Evolutionary conservation across 2,113 vertebrate genomes (phyloP), one percentile per base, ranked within the genome.

Genomic region (Sebastes schlegelii): DNA sequence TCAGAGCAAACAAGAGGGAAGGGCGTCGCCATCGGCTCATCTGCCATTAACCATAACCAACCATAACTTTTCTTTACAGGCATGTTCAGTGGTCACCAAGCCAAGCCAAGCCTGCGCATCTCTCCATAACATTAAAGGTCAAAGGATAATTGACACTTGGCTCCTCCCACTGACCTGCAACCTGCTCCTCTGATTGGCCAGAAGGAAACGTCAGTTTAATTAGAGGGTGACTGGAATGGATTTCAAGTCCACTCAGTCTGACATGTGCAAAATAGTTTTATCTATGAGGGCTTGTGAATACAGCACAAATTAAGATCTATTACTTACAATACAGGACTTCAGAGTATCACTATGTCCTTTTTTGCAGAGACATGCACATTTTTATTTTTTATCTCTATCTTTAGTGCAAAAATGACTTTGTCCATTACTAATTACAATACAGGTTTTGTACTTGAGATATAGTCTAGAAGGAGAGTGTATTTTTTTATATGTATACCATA

Each of bases 121-220:
- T 34, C 70, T 46, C 3, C 4, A 21, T n/a, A 12, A n/a, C 16
- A 34, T 48, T 6, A 16, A 52, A 63, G 19, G 51, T 57, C 48
- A 54, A 55, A 55, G 57, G 55, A 23, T 8, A 3, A 6, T 42
- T 61, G 26, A 21, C 17, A 7, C 65, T 26, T 26, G 26, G 26
- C n/a, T 21, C n/a, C 34, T 2, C 8, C 8, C 55, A 21, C 12
- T 40, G 43, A 60, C 21, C 8, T 6, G 16, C 12, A 14, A 6
- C 66, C 26, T 23, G 48, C 11, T 60, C 52, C 13, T 67, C 54
- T 74, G 46, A 81, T 74, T 68, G 63, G 62, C 14, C 5, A 6
- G 5, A 45, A 45, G 7, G 5, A 52, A 52, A 45, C 69, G n/a
- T 52, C 52, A 17, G 17, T 76, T 48, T 54, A 16, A 64, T 21